These are phyloP conservation scores for Drosophila santomea DNA, from an alignment of 1,140 invertebrate species.

Conservation along the genomic window DNA sequence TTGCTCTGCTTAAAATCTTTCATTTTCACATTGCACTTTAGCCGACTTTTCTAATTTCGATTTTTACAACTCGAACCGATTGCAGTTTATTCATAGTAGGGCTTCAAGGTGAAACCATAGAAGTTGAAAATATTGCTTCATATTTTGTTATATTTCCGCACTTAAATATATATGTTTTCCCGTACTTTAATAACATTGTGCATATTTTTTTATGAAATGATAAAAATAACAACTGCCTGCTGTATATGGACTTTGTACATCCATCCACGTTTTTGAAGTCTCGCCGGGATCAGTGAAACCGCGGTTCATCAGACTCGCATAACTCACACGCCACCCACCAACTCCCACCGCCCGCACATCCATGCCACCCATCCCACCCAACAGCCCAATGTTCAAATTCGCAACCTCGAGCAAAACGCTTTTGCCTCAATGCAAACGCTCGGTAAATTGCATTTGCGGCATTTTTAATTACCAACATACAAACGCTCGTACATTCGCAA, in stretches of 20 bases:
- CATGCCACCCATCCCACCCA: neutral
- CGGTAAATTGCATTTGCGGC: slow-evolving; percentile 68
- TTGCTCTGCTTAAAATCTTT: neutral
- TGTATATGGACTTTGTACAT: slow-evolving; percentile 3
- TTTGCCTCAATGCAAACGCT: slow-evolving; percentile 67
- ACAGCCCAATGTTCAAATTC: slow-evolving; percentile 6
- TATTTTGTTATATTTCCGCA: neutral
- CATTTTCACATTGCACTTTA: neutral
- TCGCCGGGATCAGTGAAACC: slow-evolving; percentile 16
- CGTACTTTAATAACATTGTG: too few species aligned
- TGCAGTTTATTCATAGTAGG: neutral
- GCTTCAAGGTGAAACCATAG: neutral
- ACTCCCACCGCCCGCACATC: neutral
- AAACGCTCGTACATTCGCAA: slow-evolving; percentile 11
- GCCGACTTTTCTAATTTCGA: neutral
- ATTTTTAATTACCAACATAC: slow-evolving; percentile 53
- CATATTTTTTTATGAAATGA: too few species aligned
- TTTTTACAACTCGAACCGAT: neutral
- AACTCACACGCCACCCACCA: slow-evolving; percentile 21
- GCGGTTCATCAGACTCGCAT: slow-evolving; percentile 61
- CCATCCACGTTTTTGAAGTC: slow-evolving; percentile 3
- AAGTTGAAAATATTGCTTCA: neutral
- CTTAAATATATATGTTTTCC: neutral
- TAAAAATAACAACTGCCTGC: too few species aligned
- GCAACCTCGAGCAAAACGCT: slow-evolving; percentile 43